Evolutionary conservation across 2,113 vertebrate genomes (phyloP).

Genomic region (Centropristis striata): DNA sequence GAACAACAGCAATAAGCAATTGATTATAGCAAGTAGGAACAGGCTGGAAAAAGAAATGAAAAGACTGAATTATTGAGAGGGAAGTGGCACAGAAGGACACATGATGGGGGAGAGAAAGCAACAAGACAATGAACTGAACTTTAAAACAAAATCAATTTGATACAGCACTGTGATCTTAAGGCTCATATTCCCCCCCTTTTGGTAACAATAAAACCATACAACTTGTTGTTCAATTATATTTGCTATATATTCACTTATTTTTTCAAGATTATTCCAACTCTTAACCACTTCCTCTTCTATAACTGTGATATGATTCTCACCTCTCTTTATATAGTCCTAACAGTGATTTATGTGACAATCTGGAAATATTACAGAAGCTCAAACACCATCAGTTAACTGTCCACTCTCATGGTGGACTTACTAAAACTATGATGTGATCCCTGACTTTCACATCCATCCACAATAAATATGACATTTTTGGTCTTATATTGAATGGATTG

Average conservation of each 20-base stretch:
- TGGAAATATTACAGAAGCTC: not conserved
- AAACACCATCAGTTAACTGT: not conserved
- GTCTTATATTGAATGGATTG: not conserved
- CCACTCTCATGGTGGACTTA: not conserved
- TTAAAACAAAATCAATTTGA: not conserved
- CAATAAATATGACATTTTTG: not conserved
- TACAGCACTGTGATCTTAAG: not conserved
- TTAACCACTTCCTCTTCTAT: not conserved
- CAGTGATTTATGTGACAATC: not conserved
- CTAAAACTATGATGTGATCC: not conserved
- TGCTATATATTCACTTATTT: not conserved
- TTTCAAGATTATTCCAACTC: conserved; percentile 8
- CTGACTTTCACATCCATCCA: not conserved
- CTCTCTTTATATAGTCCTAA: not conserved
- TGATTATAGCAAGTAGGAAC: conserved; percentile 20
- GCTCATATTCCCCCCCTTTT: not conserved
- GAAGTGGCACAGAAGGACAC: conserved; percentile 6
- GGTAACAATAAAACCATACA: not conserved
- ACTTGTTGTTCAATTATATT: not conserved
- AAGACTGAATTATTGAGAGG: not conserved
- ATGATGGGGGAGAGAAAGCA: not conserved
- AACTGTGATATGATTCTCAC: not conserved
- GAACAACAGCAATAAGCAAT: conserved; percentile 33
- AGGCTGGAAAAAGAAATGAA: conserved; percentile 23
- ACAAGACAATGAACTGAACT: not conserved